These are phyloP conservation scores for Formica exsecta DNA, from an alignment of 1,140 invertebrate genomes.

Conservation along the genomic window DNA sequence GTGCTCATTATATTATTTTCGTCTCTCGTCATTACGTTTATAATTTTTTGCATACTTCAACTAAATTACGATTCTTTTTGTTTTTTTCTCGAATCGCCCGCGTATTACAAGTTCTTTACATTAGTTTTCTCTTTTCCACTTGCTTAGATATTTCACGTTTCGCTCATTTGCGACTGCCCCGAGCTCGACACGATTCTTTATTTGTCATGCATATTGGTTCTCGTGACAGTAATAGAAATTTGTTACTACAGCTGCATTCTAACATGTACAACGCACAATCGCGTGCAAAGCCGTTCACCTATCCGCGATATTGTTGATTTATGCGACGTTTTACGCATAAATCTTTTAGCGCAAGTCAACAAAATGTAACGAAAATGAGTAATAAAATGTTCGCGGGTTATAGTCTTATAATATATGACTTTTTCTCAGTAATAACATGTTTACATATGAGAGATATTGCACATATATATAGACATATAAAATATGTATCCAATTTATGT, in stretches of 20 bases:
- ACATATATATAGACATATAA: no score
- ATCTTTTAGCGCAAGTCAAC: conserved; percentile 1
- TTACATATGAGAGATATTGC: no score
- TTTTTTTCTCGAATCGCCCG: conserved; percentile 1
- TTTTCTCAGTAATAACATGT: not conserved
- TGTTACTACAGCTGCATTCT: not conserved
- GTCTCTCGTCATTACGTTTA: not conserved
- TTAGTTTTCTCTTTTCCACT: conserved; percentile 22
- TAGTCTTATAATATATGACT: not conserved
- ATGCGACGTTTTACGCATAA: not conserved
- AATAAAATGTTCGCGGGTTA: not conserved
- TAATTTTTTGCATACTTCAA: conserved; percentile 38
- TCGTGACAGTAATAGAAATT: conserved; percentile 56
- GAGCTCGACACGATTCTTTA: conserved; percentile 51
- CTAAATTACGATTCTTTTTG: conserved; percentile 29
- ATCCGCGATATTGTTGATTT: not conserved
- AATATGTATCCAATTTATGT: no score
- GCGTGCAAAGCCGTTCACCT: not conserved
- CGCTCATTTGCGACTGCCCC: not conserved
- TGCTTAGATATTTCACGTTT: conserved; percentile 30
- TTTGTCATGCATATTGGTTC: conserved; percentile 54
- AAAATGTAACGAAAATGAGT: not conserved
- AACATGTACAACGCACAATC: not conserved
- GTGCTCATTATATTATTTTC: not conserved
- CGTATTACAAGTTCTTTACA: not conserved